Evolutionary conservation across 2,797 vertebrate species (phyloP), one percentile per base, ranked within the genome.

Genomic region (Schizopygopsis pylzovi): DNA sequence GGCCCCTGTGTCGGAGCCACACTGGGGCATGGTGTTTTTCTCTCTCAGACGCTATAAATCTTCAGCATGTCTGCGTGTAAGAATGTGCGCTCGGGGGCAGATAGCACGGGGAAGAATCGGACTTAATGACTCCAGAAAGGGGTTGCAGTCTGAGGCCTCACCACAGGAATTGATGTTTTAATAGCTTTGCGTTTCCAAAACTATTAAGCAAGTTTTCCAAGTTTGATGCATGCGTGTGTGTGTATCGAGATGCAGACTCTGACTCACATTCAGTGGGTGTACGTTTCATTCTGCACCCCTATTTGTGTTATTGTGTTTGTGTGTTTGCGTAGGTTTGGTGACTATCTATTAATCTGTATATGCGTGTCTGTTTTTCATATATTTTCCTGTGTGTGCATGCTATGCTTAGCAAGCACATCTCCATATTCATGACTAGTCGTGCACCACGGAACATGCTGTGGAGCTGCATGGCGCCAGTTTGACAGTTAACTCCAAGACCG

Each of bases 101-200:
- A 90, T 89, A 89, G 80, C 81, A 70, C 82, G 11, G 85, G 82
- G 87, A 88, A 84, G 88, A 89, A 86, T 89, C 81, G 18, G 82
- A 87, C 87, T 88, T 87, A 91, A 90, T 89, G 87, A 87, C 83
- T 91, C 85, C 87, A 87, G 88, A 91, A 91, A 92, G 87, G 82
- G 89, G 45, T 86, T 88, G 83, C 88, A 88, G 88, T 87, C 88
- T 85, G 77, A 90, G 89, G 87, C 87, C 61, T 87, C 84, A 86
- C 91, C 92, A 87, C 92, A 92, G 90, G 90, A 91, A 92, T 91
- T 89, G 86, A 83, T 87, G 86, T 87, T 90, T 87, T 89, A 90
- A 89, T 90, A 90, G 92, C 89, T 92, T 88, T 85, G 87, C 87
- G 86, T 88, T 89, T 85, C 78, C 78, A 81, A 80, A 81, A 73